A percentile compares a stretch with the other conserved stretches of the same genome.
phyloP scores from a whole-genome alignment of 2,888 invertebrate species.

The Cistogaster globosa region DNA sequence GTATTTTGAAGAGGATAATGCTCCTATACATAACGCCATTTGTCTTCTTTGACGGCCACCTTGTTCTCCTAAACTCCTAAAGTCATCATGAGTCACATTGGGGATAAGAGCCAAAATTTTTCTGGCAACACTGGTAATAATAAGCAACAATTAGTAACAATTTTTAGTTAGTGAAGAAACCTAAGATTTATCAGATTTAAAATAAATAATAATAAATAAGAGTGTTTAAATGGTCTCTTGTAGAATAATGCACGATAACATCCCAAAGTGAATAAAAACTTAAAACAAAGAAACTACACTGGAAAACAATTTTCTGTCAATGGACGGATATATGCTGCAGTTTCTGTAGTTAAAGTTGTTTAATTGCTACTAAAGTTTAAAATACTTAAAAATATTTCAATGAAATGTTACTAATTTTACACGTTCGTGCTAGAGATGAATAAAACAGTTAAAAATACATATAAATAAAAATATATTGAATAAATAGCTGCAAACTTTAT shows the following conservation, averaged over 20 bases:
- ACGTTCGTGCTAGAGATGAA: constrained; percentile 65
- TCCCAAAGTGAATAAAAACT: not conserved
- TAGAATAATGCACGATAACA: constrained; percentile 25
- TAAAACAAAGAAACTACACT: constrained; percentile 54
- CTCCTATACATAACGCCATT: no score
- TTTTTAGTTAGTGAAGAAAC: no score
- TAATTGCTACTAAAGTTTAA: constrained; percentile 27
- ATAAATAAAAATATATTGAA: constrained; percentile 49
- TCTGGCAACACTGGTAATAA: no score
- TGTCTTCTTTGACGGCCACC: no score
- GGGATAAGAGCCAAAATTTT: no score
- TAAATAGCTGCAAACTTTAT: constrained; percentile 4
- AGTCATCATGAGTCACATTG: no score
- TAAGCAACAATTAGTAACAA: no score
- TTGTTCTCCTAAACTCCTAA: no score
- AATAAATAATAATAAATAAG: constrained; percentile 10
- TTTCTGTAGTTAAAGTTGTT: constrained; percentile 14
- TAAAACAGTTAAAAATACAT: constrained; percentile 41
- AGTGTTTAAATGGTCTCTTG: not conserved
- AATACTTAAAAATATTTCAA: constrained; percentile 47
- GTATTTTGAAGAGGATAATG: no score
- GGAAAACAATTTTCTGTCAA: constrained; percentile 40
- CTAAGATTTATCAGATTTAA: no score
- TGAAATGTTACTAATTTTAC: constrained; percentile 61
- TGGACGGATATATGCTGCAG: constrained; percentile 18